phyloP scores from a whole-genome alignment of 2,888 invertebrate genomes.

The Cantharis nigra region DNA sequence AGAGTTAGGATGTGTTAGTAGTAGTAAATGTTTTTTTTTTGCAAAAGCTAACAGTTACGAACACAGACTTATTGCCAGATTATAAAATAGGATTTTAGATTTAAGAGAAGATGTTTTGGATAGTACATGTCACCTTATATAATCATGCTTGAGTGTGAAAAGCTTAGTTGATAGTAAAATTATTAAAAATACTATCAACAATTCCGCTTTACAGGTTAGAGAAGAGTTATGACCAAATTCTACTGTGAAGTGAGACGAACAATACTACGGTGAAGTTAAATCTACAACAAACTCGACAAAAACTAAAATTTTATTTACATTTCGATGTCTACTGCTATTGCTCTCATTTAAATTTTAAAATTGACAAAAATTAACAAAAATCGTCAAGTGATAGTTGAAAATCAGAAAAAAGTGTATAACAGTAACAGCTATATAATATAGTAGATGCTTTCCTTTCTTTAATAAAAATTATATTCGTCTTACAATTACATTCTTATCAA shows the following conservation, averaged over 20 bases:
- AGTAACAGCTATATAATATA: not conserved
- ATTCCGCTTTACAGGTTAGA: conserved; percentile 16
- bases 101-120: conserved; percentile 63
- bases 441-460: conserved; percentile 1
- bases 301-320: conserved; percentile 8
- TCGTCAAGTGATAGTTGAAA: not conserved
- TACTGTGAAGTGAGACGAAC: conserved; percentile 38
- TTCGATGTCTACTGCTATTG: conserved; percentile 44
- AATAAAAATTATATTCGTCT: not conserved
- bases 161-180: conserved; percentile 19
- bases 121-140: conserved; percentile 71
- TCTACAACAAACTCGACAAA: conserved; percentile 41
- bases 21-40: not conserved
- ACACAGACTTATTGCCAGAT: conserved; percentile 41
- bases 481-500: not conserved
- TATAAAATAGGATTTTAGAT: conserved; percentile 28
- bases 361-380: not conserved
- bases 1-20: not conserved
- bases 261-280: conserved; percentile 44
- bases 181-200: conserved; percentile 15
- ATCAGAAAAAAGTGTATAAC: not conserved
- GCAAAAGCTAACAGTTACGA: conserved; percentile 41
- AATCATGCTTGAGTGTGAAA: conserved; percentile 37
- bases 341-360: conserved; percentile 20
- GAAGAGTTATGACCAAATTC: conserved; percentile 30